Evolutionary conservation across 2,113 vertebrate species (phyloP).

Genomic region (Setophaga petechia): DNA sequence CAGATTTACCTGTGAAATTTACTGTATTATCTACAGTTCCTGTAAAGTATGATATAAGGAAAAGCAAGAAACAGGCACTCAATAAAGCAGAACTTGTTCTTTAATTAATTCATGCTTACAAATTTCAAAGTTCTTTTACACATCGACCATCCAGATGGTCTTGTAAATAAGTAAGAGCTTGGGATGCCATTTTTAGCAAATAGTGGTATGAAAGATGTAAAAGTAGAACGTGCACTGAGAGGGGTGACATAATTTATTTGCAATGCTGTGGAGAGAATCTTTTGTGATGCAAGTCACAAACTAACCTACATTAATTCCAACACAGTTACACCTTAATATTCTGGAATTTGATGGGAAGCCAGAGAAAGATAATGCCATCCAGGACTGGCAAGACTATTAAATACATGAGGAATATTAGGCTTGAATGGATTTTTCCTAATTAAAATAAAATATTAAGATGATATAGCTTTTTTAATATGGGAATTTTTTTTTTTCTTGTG

Average conservation of each 20-base stretch:
- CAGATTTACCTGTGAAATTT: background rate
- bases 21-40: background rate
- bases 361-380: background rate
- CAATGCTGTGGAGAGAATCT: background rate
- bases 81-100: background rate
- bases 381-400: background rate
- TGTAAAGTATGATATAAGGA: background rate
- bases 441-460: background rate
- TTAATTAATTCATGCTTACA: slow-evolving; percentile 37
- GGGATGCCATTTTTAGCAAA: slow-evolving; percentile 25
- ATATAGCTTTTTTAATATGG: background rate
- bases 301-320: background rate
- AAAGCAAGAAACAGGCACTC: background rate
- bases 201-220: background rate
- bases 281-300: background rate
- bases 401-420: background rate
- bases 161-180: slow-evolving; percentile 25
- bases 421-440: background rate
- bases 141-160: slow-evolving; percentile 24
- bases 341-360: background rate
- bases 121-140: background rate
- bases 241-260: slow-evolving; percentile 18
- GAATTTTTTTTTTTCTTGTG: background rate
- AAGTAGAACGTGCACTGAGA: background rate
- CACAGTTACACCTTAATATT: background rate